Conservation (phyloP, 2,888 invertebrate species). For the Rotaria sp. region DNA sequence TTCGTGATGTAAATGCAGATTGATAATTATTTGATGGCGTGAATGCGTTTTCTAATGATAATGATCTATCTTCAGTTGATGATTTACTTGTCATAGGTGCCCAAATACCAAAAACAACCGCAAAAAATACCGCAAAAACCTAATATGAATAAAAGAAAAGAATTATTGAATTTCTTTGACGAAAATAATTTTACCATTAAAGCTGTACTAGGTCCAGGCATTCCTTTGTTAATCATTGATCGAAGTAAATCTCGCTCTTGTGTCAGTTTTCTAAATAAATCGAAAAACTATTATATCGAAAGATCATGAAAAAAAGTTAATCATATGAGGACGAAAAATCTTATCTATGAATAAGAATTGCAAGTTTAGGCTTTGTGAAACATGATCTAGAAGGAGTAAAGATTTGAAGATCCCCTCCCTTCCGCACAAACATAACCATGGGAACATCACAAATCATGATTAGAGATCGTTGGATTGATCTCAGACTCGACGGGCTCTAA, state of each 20-base stretch:
- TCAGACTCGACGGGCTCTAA: too few species aligned
- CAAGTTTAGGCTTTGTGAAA: too few species aligned
- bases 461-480: too few species aligned
- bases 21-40: background rate
- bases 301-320: too few species aligned
- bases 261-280: background rate
- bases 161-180: background rate
- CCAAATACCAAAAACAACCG: slow-evolving; percentile 54
- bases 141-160: background rate
- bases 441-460: too few species aligned
- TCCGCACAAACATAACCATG: too few species aligned
- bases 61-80: slow-evolving; percentile 32
- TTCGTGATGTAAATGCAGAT: background rate
- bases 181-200: background rate
- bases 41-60: background rate
- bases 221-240: background rate
- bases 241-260: background rate
- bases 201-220: background rate
- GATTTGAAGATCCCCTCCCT: too few species aligned
- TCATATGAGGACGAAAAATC: too few species aligned
- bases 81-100: slow-evolving; percentile 48
- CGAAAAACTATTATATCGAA: too few species aligned
- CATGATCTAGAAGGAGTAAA: too few species aligned
- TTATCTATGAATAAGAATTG: too few species aligned
- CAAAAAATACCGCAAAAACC: slow-evolving; percentile 51